Percentiles rank a stretch among this genome's conserved stretches.
phyloP scores from a whole-genome alignment of 2,888 invertebrate species.

The Margaritifera margaritifera region DNA sequence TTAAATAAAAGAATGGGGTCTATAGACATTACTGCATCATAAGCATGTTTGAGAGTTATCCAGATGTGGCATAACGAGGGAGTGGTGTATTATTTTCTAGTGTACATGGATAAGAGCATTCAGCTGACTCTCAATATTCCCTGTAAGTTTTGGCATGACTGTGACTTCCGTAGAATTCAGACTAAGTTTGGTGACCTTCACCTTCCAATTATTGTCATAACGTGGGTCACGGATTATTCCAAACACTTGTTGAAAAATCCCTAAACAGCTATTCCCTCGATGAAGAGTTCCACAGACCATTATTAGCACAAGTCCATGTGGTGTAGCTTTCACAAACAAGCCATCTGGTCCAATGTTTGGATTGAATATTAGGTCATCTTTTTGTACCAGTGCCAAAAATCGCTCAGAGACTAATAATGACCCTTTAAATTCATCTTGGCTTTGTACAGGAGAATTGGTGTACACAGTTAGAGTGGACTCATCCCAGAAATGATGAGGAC shows the following conservation, averaged over 20 bases:
- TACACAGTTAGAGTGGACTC: slow-evolving; percentile 51
- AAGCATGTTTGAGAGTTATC: too few species aligned
- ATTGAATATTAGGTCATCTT: slow-evolving; percentile 75
- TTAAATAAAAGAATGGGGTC: too few species aligned
- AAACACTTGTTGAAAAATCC: slow-evolving; percentile 81
- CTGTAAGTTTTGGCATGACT: slow-evolving; percentile 41
- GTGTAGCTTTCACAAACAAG: slow-evolving; percentile 77
- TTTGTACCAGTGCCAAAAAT: slow-evolving; percentile 48
- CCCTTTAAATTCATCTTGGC: slow-evolving; percentile 42
- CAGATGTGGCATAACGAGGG: too few species aligned
- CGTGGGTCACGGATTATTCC: slow-evolving; percentile 79
- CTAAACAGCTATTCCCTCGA: slow-evolving; percentile 75
- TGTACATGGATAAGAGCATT: too few species aligned
- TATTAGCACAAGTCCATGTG: slow-evolving; percentile 79
- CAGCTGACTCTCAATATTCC: slow-evolving; percentile 24
- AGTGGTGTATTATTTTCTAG: too few species aligned
- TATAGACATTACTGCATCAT: too few species aligned
- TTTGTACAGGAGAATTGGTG: slow-evolving; percentile 20
- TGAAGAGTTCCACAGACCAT: slow-evolving; percentile 80
- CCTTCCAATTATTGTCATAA: slow-evolving; percentile 80
- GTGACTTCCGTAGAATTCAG: slow-evolving; percentile 33
- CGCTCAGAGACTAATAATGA: slow-evolving; percentile 43
- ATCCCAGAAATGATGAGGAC: slow-evolving; percentile 67
- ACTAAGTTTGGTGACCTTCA: slow-evolving; percentile 75
- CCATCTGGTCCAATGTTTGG: slow-evolving; percentile 78